A percentile compares a stretch with the other conserved stretches of the same genome.
phyloP scores from a whole-genome alignment of 2,888 invertebrate genomes.

The Beris morrisii region DNA sequence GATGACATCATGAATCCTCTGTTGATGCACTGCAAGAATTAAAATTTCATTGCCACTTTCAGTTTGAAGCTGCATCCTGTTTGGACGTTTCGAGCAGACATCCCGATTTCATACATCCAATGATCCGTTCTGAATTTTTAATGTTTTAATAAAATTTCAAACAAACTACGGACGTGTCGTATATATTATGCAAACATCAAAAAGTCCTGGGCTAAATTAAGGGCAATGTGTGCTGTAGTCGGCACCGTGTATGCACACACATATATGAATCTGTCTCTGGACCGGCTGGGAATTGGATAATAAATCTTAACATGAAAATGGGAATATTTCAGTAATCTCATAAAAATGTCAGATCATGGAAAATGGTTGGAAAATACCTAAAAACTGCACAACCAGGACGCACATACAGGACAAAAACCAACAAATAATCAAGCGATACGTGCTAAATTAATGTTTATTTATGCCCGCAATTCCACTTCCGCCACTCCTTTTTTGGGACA shows the following conservation, averaged over 20 bases:
- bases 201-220: neutral
- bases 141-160: conserved; percentile 17
- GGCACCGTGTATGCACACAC: neutral
- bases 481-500: no score
- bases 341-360: conserved; percentile 24
- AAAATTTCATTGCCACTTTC: conserved; percentile 13
- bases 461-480: no score
- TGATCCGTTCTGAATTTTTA: conserved; percentile 7
- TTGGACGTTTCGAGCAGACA: neutral
- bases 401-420: no score
- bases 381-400: no score
- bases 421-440: no score
- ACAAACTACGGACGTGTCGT: conserved; percentile 17
- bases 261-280: no score
- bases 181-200: conserved; percentile 12
- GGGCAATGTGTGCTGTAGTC: neutral
- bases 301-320: conserved; percentile 18
- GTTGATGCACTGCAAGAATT: conserved; percentile 15
- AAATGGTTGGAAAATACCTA: conserved; percentile 15
- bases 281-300: conserved; percentile 10
- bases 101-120: neutral
- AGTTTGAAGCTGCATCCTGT: neutral
- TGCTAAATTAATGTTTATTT: no score
- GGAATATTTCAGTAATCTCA: conserved; percentile 18
- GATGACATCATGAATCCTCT: conserved; percentile 15